Evolutionary conservation across 2,888 invertebrate genomes (phyloP).

Genomic region (Pyrrhia umbra): DNA sequence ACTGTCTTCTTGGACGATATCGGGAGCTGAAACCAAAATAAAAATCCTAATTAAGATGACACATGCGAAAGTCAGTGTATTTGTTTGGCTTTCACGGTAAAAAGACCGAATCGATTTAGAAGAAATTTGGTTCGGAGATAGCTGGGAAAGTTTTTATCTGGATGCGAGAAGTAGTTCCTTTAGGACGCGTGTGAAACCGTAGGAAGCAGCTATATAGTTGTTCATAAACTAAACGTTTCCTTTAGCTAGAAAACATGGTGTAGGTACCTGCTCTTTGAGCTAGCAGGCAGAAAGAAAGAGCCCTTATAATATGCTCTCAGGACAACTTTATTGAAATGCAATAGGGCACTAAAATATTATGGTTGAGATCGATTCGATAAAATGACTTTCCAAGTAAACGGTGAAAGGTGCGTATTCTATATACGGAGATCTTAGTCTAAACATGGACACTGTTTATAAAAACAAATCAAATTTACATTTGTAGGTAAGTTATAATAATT

Average conservation of each 20-base stretch:
- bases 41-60: background rate
- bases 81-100: background rate
- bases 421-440: constrained; percentile 19
- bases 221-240: too few species aligned
- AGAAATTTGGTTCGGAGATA: too few species aligned
- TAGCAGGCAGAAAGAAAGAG: background rate
- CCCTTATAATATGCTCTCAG: background rate
- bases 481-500: constrained; percentile 19
- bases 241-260: background rate
- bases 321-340: constrained; percentile 27
- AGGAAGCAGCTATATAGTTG: too few species aligned
- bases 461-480: constrained; percentile 47
- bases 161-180: too few species aligned
- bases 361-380: constrained; percentile 33
- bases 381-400: constrained; percentile 41
- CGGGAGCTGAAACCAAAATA: constrained; percentile 92
- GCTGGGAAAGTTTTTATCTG: too few species aligned
- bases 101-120: too few species aligned
- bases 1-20: constrained; percentile 93
- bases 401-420: constrained; percentile 46
- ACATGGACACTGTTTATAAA: constrained; percentile 17
- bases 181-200: too few species aligned
- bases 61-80: too few species aligned
- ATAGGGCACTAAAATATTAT: constrained; percentile 41
- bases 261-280: background rate